Percentiles rank a stretch among this genome's conserved stretches.
Evolutionary conservation across 2,888 invertebrate genomes (phyloP).

Genomic region (Thyatira batis): DNA sequence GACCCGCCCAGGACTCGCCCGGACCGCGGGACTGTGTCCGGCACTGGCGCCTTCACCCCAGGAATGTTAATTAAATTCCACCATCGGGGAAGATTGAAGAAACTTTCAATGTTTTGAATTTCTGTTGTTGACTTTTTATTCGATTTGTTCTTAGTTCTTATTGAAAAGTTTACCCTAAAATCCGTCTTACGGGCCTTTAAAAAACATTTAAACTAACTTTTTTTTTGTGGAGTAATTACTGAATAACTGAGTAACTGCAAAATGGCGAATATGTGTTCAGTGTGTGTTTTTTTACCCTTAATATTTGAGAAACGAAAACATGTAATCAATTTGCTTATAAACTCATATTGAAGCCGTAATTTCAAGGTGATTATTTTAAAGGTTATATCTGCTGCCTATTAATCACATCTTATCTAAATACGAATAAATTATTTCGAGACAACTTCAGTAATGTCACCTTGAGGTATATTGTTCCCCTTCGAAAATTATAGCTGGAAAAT

Average conservation of each 20-base stretch:
- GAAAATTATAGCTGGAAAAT: slow-evolving; percentile 5
- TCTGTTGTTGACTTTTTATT: slow-evolving; percentile 47
- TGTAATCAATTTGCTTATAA: slow-evolving; percentile 26
- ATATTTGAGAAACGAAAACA: too few relatives aligned
- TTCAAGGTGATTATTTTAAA: slow-evolving; percentile 57
- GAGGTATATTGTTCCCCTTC: slow-evolving; percentile 23
- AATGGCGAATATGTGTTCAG: too few relatives aligned
- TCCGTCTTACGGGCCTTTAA: too few relatives aligned
- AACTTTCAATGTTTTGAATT: slow-evolving; percentile 52
- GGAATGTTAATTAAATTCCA: slow-evolving; percentile 73
- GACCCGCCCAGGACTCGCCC: slow-evolving; percentile 21
- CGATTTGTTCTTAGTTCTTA: slow-evolving; percentile 43
- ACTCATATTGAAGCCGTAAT: slow-evolving; percentile 45
- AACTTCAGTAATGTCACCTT: slow-evolving; percentile 31
- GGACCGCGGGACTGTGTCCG: slow-evolving; percentile 37
- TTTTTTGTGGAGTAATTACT: too few relatives aligned
- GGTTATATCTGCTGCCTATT: slow-evolving; percentile 55
- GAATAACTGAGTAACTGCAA: too few relatives aligned
- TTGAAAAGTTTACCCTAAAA: slow-evolving; percentile 31
- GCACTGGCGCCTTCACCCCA: slow-evolving; percentile 29
- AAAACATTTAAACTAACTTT: too few relatives aligned
- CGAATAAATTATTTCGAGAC: slow-evolving; percentile 49
- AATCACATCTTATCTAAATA: slow-evolving; percentile 55
- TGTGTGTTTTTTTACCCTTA: too few relatives aligned
- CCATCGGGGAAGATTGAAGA: slow-evolving; percentile 44